Evolutionary conservation across 2,797 vertebrate genomes (phyloP).

Genomic region (Cyclopterus lumpus): DNA sequence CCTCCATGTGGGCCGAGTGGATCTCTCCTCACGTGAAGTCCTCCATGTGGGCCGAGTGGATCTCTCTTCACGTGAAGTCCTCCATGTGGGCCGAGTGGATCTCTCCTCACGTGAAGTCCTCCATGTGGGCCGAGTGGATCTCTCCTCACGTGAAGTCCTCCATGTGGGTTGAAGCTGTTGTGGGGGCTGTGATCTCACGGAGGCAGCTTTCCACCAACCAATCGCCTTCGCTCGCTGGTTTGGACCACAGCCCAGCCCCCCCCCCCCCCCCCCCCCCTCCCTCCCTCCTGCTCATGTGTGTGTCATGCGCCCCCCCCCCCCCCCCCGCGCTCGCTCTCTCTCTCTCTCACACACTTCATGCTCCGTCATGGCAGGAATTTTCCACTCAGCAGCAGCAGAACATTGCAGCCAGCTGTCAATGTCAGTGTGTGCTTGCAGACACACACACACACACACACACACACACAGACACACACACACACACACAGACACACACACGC

Average conservation of each 20-base stretch:
- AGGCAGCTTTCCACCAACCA: constrained; percentile 82
- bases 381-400: constrained; percentile 77
- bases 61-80: no score
- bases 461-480: not conserved
- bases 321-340: not conserved
- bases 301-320: not conserved
- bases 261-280: constrained; percentile 32
- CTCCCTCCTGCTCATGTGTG: constrained; percentile 20
- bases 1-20: no score
- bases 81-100: no score
- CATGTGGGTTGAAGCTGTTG: constrained; percentile 79
- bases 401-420: constrained; percentile 79
- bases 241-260: constrained; percentile 67
- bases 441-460: no score
- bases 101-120: constrained; percentile 6
- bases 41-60: no score
- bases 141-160: constrained; percentile 45
- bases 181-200: constrained; percentile 84
- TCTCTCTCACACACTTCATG: constrained; percentile 46
- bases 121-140: constrained; percentile 27
- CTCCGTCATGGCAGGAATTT: constrained; percentile 78
- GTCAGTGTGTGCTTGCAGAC: constrained; percentile 40
- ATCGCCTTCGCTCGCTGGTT: constrained; percentile 65
- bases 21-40: no score
- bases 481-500: no score